Evolutionary conservation across 2,113 vertebrate species (phyloP), one percentile per base, ranked within the genome.

Genomic region (Cairina moschata): DNA sequence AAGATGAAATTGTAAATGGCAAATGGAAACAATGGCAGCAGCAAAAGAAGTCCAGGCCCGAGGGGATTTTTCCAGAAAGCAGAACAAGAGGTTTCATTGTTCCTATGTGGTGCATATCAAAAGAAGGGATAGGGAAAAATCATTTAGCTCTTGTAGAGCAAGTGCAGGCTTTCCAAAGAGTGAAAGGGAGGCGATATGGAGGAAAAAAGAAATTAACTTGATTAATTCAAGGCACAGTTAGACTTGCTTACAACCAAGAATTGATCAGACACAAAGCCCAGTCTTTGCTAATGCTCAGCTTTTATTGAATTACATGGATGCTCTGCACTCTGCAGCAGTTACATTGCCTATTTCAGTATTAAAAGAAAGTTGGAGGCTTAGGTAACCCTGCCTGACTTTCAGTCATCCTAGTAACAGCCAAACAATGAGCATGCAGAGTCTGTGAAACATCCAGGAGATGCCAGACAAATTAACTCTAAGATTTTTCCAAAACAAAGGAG

Each of bases 401-500:
- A 93, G 52, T 78, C 77, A 79, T 95, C 93, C 77, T 95, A 87
- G 94, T 79, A 91, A 96, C 89, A 93, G 84, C 81, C 74, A 78
- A 89, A 91, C 80, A 91, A 54, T 92, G 82, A 69, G 71, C 38
- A 87, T 34, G 62, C 63, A 84, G 65, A 52, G 86, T 92, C 95
- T 95, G 94, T 0, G 22, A 92, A 93, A 95, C 74, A 95, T 92
- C 89, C 81, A 94, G 65, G 44, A 91, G 83, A 95, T 93, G 94
- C 95, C 89, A 97, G 91, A 92, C 71, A 69, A 91, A 89, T 86
- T 89, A 95, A 89, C 93, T 95, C 89, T 44, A 54, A 87, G 54
- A 66, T 62, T 93, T 95, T 92, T 95, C 91, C 95, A 95, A 93
- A 93, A 95, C 91, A 96, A 95, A 95, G 82, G 86, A 78, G 44